Percentiles rank a stretch among this genome's conserved stretches.
Conservation (phyloP, 2,113 vertebrate species). For the Poeciliopsis occidentalis region DNA sequence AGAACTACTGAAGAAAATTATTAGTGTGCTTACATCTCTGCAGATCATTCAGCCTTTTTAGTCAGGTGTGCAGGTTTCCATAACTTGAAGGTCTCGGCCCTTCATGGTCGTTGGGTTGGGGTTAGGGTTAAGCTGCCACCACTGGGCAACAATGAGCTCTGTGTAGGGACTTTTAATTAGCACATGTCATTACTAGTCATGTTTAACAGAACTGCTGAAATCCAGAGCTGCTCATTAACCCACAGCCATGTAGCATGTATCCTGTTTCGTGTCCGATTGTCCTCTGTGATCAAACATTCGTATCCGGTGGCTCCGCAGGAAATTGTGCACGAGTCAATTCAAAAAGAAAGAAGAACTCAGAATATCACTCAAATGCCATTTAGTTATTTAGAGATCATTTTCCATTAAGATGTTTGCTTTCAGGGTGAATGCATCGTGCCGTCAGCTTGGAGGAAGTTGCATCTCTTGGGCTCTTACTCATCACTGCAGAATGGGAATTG, state of each 20-base stretch:
- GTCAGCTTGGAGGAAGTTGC: constrained; percentile 29
- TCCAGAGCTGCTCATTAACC: constrained; percentile 46
- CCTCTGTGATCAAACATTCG: constrained; percentile 29
- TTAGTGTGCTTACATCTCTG: neutral
- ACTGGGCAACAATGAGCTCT: neutral
- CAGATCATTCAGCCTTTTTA: constrained; percentile 33
- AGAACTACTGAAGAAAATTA: too few species aligned
- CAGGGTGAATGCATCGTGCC: constrained; percentile 50
- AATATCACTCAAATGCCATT: constrained; percentile 38
- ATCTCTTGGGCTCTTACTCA: constrained; percentile 40
- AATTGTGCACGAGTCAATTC: constrained; percentile 23
- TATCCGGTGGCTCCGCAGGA: constrained; percentile 17
- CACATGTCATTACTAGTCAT: constrained; percentile 27
- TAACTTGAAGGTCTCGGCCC: constrained; percentile 40
- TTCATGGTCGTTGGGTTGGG: constrained; percentile 16
- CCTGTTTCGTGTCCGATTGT: constrained; percentile 28
- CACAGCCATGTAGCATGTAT: constrained; percentile 19
- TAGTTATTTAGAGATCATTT: constrained; percentile 47
- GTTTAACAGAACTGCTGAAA: constrained; percentile 28
- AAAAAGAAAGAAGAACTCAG: constrained; percentile 27
- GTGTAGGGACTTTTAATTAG: neutral
- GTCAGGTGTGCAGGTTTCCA: constrained; percentile 22
- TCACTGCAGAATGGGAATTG: constrained; percentile 51
- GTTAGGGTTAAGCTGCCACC: constrained; percentile 40
- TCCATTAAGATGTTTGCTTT: constrained; percentile 47